Evolutionary conservation across 2,888 invertebrate genomes (phyloP), one percentile per base, ranked within the genome.

Genomic region (Leptopilina myrica): DNA sequence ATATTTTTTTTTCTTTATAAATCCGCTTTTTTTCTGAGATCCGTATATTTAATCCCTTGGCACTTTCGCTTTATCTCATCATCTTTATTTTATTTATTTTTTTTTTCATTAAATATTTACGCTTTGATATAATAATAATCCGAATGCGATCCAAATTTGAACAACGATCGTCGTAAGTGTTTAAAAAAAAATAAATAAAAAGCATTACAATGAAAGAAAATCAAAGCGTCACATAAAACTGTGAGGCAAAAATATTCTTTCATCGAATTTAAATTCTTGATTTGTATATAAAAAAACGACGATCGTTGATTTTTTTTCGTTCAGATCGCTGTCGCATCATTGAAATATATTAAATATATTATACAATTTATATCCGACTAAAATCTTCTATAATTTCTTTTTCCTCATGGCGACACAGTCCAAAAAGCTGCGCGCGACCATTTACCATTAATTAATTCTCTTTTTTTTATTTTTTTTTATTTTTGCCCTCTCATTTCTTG

Each of bases 311-410:
- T 84, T 84, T 82, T 20, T 83, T 86, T 83, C 33, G 33, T 33
- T 33, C 81, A 43, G 12, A 49, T 81, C 86, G 84, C 85, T 86
- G 65, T 86, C 89, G 86, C 85, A 85, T 86, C 85, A 80, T 88
- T 88, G 88, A 89, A 91, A 91, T 91, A 91, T 91, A 91, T 90
- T 91, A 91, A 89, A 90, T 91, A 91, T 91, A 90, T 89, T 89
- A 90, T 91, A 91, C 89, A 91, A 91, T 91, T 90, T 89, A 86
- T 85, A 88, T 87, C 88, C 87, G 86, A 88, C 89, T 89, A 90
- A 90, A 88, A 88, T 89, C 88, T 89, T 87, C 87, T 87, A 89
- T 88, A 85, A 85, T 85, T 49, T 49, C 12, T 49, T 49, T 49
- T 49, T 49, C 11, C 11, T 43, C 83, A 66, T 78, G 81, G 83